phyloP scores from a whole-genome alignment of 2,113 vertebrate genomes.

The Eidolon helvum region DNA sequence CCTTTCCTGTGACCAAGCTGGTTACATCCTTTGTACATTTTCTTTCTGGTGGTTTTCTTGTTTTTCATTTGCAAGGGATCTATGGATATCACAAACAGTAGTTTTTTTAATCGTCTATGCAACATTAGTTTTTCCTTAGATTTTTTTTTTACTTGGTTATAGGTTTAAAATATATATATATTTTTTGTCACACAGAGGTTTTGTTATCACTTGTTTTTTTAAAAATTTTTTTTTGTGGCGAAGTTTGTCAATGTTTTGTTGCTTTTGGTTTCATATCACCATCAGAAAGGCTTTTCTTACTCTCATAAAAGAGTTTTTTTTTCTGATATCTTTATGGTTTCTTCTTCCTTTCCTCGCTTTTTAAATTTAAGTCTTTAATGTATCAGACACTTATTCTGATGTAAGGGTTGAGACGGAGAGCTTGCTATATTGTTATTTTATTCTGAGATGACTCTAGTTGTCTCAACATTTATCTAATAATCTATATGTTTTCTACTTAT shows the following conservation, averaged over 20 bases:
- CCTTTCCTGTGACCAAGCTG: neutral
- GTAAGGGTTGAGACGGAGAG: neutral
- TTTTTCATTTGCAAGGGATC: neutral
- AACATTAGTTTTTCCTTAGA: neutral
- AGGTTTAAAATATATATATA: neutral
- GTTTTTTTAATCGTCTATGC: neutral
- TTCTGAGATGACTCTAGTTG: neutral
- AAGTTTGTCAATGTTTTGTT: neutral
- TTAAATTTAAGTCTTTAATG: neutral
- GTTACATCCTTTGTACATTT: neutral
- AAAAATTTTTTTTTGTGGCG: neutral
- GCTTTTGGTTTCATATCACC: neutral
- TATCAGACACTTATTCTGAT: neutral
- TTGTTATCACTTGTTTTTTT: neutral
- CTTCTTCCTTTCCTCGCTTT: neutral
- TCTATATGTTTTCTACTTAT: neutral
- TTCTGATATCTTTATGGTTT: neutral
- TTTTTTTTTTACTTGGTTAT: neutral
- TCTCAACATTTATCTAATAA: neutral
- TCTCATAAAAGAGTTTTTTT: neutral
- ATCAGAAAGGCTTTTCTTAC: neutral
- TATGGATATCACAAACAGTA: neutral
- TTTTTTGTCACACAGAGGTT: neutral
- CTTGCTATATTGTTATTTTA: slow-evolving; percentile 29
- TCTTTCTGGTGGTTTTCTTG: neutral